Conservation (phyloP, 2,113 vertebrate genomes). For the Erythrolamprus reginae region DNA sequence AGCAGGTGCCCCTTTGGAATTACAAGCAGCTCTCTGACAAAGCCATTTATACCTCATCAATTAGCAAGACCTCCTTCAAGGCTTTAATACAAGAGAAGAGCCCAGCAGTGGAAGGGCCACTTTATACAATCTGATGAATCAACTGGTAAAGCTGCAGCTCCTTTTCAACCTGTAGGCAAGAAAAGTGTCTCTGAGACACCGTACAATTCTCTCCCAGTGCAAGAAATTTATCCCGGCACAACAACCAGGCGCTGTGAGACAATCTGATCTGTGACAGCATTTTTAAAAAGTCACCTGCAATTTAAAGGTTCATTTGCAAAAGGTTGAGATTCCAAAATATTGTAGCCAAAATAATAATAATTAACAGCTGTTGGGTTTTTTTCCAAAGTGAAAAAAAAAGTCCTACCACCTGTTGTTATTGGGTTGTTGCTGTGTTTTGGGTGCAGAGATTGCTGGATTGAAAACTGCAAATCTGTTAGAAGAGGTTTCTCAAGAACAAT, state of each 20-base stretch:
- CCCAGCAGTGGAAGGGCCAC: neutral
- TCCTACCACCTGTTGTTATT: neutral
- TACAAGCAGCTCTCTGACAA: constrained; percentile 22
- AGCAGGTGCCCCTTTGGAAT: constrained; percentile 37
- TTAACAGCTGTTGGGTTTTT: neutral
- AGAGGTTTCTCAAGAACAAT: neutral
- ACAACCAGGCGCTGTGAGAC: no score
- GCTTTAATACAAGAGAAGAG: constrained; percentile 15
- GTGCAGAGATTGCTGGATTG: neutral
- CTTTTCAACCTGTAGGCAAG: neutral
- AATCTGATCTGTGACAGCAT: no score
- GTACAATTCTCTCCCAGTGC: neutral
- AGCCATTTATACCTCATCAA: constrained; percentile 17
- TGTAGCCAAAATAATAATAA: no score
- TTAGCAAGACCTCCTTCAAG: constrained; percentile 1
- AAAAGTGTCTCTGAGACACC: neutral
- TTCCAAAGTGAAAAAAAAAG: neutral
- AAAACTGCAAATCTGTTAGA: neutral
- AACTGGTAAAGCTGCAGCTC: neutral
- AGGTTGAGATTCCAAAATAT: neutral
- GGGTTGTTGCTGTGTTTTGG: no score
- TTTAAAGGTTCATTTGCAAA: neutral
- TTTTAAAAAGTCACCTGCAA: neutral
- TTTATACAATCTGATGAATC: neutral
- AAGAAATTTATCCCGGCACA: neutral